Conservation (phyloP, 2,113 vertebrate species). For the Neomonachus schauinslandi region DNA sequence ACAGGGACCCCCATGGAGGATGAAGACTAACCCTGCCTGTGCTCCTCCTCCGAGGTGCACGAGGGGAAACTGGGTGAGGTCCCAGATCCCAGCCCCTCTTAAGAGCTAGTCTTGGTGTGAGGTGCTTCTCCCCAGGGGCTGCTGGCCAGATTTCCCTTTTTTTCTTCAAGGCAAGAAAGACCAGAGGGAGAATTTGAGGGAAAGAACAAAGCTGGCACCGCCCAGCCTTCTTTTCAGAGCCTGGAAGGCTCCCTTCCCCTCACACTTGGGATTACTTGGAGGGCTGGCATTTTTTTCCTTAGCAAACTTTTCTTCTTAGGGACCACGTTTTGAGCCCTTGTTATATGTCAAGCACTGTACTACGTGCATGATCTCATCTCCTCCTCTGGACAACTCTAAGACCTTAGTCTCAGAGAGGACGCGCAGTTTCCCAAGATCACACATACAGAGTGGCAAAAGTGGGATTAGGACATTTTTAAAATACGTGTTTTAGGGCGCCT, state of each 20-base stretch:
- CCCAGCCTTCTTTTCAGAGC: conserved; percentile 41
- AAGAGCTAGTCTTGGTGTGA: background rate
- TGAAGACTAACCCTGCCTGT: background rate
- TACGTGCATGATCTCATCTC: background rate
- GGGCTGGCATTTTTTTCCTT: background rate
- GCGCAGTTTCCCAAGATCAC: background rate
- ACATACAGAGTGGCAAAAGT: background rate
- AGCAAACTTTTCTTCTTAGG: background rate
- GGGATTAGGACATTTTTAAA: background rate
- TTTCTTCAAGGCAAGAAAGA: background rate
- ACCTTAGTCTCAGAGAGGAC: background rate
- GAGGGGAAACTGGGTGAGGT: conserved; percentile 53
- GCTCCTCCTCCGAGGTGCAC: background rate
- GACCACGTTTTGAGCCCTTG: background rate
- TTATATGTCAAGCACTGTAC: background rate
- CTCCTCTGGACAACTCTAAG: background rate
- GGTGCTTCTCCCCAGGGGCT: background rate
- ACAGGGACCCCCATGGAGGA: background rate
- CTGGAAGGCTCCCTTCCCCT: background rate
- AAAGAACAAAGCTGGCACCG: conserved; percentile 66
- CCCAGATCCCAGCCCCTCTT: conserved; percentile 56
- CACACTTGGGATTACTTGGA: background rate
- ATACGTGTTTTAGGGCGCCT: no score
- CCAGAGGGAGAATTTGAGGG: background rate
- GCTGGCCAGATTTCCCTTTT: background rate